Base-by-base conservation (phyloP, 2,888 invertebrate species). In the Gryllus longicercus region DNA sequence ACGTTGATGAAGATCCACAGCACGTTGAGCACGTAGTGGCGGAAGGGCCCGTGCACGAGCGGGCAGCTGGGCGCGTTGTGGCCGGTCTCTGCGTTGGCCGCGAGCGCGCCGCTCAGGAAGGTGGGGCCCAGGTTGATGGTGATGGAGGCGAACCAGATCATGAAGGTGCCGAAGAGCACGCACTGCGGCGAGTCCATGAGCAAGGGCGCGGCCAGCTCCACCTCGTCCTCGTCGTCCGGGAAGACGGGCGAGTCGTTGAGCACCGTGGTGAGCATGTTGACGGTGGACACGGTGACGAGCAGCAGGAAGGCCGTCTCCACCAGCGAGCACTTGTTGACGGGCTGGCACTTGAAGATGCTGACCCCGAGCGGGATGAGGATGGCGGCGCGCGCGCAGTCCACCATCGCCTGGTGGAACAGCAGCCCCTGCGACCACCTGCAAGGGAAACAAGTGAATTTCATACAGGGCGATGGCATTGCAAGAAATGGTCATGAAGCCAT, bases 41-140 rank as follows among this genome's bases (percentile, higher is more conserved):
- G 90, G 85, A 95, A 94, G 81, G 96, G 95, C 50, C 96, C 96
- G 86, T 96, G 93, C 79, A 95, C 94, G 84, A 96, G 89, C 3
- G 96, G 95, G 85, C 96, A 96, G 80, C 94, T 93, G 16, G 95
- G 95, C 0, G 94, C 91, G 84, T 94, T 93, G 84, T 94, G 93
- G 21, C 91, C 91, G 82, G 92, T 91, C 82, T 94, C 93, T 10
- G 93, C 93, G 85, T 94, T 94, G 81, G 94, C 94, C 16, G 95
- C 95, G 83, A 95, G 88, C 76, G 95, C 95, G 78, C 95, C 95
- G 85, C 92, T 94, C 85, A 95, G 89, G 88, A 95, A 95, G 63
- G 95, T 95, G 51, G 95, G 95, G 50, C 96, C 96, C 84, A 96
- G 91, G 88, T 96, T 96, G 87, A 96, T 94, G 79, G 96, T 95